phyloP scores from a whole-genome alignment of 2,888 invertebrate species.

The Drosophila recens region DNA sequence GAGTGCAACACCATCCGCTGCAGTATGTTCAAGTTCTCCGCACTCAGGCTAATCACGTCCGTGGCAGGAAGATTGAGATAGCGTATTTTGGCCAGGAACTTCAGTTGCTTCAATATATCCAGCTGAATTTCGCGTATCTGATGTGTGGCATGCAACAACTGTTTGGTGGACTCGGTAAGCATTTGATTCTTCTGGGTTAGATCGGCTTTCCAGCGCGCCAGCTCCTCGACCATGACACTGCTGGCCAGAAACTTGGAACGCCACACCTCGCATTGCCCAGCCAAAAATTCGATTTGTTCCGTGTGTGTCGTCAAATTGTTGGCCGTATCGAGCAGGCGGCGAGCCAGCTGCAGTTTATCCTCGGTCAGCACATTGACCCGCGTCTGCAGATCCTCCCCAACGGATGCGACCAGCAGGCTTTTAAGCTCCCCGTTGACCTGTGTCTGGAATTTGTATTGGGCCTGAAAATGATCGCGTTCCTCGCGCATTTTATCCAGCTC shows the following conservation, averaged over 20 bases:
- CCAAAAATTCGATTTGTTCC: constrained; percentile 96
- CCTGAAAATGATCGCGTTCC: constrained; percentile 90
- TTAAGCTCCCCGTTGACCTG: constrained; percentile 97
- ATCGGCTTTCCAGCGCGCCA: constrained; percentile 94
- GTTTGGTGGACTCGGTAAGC: constrained; percentile 83
- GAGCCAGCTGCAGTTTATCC: constrained; percentile 94
- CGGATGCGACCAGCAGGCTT: constrained; percentile 96
- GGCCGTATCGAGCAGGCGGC: constrained; percentile 93
- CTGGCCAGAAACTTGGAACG: constrained; percentile 97
- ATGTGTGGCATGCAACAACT: constrained; percentile 80
- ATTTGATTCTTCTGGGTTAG: constrained; percentile 87
- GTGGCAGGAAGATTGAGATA: constrained; percentile 83
- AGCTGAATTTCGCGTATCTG: constrained; percentile 85
- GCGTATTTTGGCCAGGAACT: constrained; percentile 84
- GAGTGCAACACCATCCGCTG: constrained; percentile 85
- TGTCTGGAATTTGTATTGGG: constrained; percentile 93
- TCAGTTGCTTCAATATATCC: constrained; percentile 84
- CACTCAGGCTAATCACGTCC: constrained; percentile 83
- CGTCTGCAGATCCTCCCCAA: constrained; percentile 96
- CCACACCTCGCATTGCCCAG: constrained; percentile 98
- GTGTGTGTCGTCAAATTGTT: constrained; percentile 94
- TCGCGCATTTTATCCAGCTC: constrained; percentile 86
- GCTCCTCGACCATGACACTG: constrained; percentile 96
- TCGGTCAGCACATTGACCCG: constrained; percentile 96
- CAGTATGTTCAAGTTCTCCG: constrained; percentile 84